These are phyloP conservation scores for Hirtodrosophila confusa DNA, from an alignment of 2,888 invertebrate genomes.

Conservation along the genomic window DNA sequence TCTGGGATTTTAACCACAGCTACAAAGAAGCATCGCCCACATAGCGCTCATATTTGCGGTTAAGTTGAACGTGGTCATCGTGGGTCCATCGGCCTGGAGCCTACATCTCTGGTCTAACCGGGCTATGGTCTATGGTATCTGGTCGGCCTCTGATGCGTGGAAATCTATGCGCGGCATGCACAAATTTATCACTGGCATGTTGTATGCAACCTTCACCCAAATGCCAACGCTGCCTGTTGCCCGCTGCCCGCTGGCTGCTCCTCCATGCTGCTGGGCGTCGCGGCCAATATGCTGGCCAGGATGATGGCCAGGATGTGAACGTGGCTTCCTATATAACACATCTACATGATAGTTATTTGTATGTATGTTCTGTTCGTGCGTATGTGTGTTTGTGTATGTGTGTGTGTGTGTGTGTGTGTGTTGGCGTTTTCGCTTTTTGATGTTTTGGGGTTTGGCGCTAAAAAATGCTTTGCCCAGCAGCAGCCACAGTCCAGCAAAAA, in stretches of 20 bases:
- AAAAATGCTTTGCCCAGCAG: constrained; percentile 71
- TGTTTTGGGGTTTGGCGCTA: constrained; percentile 74
- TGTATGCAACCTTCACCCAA: constrained; percentile 76
- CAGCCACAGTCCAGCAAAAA: constrained; percentile 52
- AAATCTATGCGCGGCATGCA: constrained; percentile 79
- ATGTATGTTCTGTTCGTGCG: constrained; percentile 12
- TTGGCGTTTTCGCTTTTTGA: constrained; percentile 68
- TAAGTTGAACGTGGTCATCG: constrained; percentile 53
- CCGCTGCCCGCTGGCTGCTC: too few species aligned
- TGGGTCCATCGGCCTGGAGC: constrained; percentile 7
- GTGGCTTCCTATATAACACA: constrained; percentile 46
- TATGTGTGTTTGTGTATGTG: too few species aligned
- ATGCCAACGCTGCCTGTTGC: constrained; percentile 44
- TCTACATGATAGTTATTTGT: constrained; percentile 4
- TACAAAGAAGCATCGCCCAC: constrained; percentile 53
- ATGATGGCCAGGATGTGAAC: constrained; percentile 62
- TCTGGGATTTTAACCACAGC: constrained; percentile 36
- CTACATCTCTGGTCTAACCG: too few species aligned
- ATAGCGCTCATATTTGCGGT: constrained; percentile 70
- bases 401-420: too few species aligned
- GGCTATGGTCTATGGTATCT: constrained; percentile 13
- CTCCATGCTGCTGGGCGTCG: constrained; percentile 40
- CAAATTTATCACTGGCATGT: constrained; percentile 77
- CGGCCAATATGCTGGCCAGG: constrained; percentile 71
- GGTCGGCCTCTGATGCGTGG: constrained; percentile 49